phyloP scores from a whole-genome alignment of 2,888 invertebrate genomes.

The Ryuthela nishihirai region DNA sequence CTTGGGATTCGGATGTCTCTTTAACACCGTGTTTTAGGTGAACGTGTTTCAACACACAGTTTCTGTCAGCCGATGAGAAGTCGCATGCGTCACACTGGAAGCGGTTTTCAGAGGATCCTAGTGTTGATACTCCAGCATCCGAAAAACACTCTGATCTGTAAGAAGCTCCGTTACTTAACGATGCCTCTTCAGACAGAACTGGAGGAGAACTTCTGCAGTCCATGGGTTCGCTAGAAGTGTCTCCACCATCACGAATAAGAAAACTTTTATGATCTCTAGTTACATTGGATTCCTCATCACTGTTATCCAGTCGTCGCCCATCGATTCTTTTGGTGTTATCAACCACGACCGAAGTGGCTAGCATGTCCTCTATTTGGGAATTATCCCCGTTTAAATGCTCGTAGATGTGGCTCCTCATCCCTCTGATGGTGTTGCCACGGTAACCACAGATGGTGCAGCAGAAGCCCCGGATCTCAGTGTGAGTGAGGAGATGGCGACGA shows the following conservation, averaged over 20 bases:
- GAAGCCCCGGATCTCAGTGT: slow-evolving; percentile 76
- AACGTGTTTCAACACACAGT: slow-evolving; percentile 71
- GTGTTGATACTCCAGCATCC: no score
- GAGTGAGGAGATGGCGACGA: slow-evolving; percentile 87
- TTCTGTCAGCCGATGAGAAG: slow-evolving; percentile 71
- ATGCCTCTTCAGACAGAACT: no score
- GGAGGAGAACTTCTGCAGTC: neutral
- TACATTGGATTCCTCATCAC: neutral
- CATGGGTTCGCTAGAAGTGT: no score
- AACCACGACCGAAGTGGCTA: slow-evolving; percentile 80
- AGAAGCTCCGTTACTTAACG: no score
- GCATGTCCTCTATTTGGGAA: slow-evolving; percentile 58
- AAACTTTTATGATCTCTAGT: no score
- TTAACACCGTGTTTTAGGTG: slow-evolving; percentile 61
- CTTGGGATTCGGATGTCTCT: slow-evolving; percentile 44
- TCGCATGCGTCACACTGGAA: slow-evolving; percentile 70
- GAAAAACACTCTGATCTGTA: no score
- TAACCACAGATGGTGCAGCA: slow-evolving; percentile 92
- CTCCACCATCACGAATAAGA: no score
- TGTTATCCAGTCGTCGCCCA: neutral
- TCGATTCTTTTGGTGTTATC: slow-evolving; percentile 59
- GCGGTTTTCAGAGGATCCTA: slow-evolving; percentile 59
- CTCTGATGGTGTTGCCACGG: slow-evolving; percentile 90
- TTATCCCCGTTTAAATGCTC: slow-evolving; percentile 86
- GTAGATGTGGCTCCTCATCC: slow-evolving; percentile 97